Percentiles rank a stretch among this genome's conserved stretches.
Evolutionary conservation across 2,113 vertebrate genomes (phyloP).

Genomic region (Solenodon paradoxus): DNA sequence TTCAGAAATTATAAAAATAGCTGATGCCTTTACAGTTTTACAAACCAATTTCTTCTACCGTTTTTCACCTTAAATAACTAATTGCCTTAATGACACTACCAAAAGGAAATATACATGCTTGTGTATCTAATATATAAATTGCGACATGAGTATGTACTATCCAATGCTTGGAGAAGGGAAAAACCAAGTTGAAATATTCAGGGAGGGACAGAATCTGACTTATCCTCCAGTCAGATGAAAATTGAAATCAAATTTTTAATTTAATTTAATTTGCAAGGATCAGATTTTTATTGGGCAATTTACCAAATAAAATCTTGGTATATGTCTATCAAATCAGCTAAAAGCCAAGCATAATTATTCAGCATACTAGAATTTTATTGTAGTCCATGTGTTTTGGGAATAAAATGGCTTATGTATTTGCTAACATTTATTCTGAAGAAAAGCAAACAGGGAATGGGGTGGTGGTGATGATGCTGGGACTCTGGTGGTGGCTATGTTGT

Average conservation of each 20-base stretch:
- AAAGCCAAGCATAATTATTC: background rate
- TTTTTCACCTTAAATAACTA: background rate
- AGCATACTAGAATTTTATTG: background rate
- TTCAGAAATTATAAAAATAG: background rate
- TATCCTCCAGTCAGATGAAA: background rate
- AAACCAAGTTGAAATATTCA: background rate
- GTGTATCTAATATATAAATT: background rate
- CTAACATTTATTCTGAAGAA: slow-evolving; percentile 19
- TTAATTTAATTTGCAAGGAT: too few relatives aligned
- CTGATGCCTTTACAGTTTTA: background rate
- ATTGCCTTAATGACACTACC: background rate
- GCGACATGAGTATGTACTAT: background rate
- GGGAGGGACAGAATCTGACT: background rate
- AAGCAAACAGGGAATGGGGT: background rate
- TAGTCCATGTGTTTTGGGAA: background rate
- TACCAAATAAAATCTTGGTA: background rate
- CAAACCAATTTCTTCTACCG: background rate
- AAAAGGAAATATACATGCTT: background rate
- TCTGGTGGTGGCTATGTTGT: too few relatives aligned
- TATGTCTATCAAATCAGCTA: background rate
- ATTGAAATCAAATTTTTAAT: background rate
- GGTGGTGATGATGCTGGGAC: too few relatives aligned
- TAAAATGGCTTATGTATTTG: background rate
- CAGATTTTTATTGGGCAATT: background rate
- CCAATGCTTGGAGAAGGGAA: background rate